Base-by-base conservation (phyloP, 2,888 invertebrate genomes). In the Psylliodes chrysocephalus region DNA sequence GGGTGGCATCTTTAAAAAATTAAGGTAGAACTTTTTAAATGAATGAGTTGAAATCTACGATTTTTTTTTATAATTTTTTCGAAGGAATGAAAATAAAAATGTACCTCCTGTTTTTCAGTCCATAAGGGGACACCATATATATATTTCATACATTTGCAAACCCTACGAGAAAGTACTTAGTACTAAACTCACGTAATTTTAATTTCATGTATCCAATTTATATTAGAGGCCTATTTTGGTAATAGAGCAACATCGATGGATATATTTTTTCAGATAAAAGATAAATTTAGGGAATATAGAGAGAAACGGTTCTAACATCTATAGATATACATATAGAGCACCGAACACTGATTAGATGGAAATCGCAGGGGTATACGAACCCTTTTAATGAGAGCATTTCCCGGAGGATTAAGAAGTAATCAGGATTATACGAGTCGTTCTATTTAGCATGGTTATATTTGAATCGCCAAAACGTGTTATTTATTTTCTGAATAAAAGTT, bases 321-420 rank as follows among this genome's bases (percentile, higher is more conserved):
- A 22, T 22, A 35, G n/a, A 35, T 14, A 12, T 35, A 14, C 14
- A 35, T 42, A 18, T 42, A 42, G 42, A 18, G 42, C 42, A 49
- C 25, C 28, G 14, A 49, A 54, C 46, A 57, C 47, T 47, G 57
- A 57, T 57, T 57, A 57, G 57, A 47, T 57, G 57, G 25, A 47
- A 57, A 57, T 57, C 46, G 19, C 47, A 46, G 17, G 47, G 38
- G 57, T 57, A 57, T 57, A 47, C 46, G 57, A 47, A 47, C 57
- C 57, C 40, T 15, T 57, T 57, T 57, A 57, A 57, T 57, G 35
- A 18, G 38, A 57, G 46, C 57, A 33, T 57, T 57, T 46, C 57
- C 57, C 47, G 17, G 15, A 15, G 47, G 57, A 57, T 47, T 47
- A 35, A 10, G 15, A 57, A 33, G 47, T 57, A 57, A 57, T 46